Evolutionary conservation across 2,888 invertebrate species (phyloP).

Genomic region (Parnassius orleans): DNA sequence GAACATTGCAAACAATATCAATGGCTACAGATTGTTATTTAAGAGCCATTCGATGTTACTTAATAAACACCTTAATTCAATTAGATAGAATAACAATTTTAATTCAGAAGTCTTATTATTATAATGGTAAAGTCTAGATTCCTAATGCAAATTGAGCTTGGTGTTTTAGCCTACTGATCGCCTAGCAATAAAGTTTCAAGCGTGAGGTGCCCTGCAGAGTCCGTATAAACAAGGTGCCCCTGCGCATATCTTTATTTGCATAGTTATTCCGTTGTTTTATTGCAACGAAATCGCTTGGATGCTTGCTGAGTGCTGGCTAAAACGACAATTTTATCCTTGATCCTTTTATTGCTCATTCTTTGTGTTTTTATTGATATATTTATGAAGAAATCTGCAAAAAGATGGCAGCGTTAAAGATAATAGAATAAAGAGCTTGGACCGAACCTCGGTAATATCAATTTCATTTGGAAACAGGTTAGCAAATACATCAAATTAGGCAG

Average conservation of each 20-base stretch:
- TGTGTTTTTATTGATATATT: constrained; percentile 19
- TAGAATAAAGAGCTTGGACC: constrained; percentile 2
- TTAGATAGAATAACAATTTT: constrained; percentile 21
- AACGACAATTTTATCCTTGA: constrained; percentile 20
- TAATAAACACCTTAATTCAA: constrained; percentile 28
- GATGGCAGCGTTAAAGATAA: constrained; percentile 8
- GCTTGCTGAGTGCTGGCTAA: constrained; percentile 26
- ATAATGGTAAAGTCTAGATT: constrained; percentile 18
- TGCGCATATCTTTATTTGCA: constrained; percentile 51
- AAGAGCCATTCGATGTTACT: constrained; percentile 23
- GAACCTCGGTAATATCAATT: not conserved
- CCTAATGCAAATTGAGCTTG: constrained; percentile 2
- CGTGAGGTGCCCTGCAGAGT: constrained; percentile 69
- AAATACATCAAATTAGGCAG: no score
- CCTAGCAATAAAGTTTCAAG: constrained; percentile 53
- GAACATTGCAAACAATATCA: constrained; percentile 18
- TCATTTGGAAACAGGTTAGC: no score
- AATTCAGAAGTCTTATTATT: constrained; percentile 16
- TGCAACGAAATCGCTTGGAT: constrained; percentile 30
- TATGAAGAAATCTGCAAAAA: constrained; percentile 17
- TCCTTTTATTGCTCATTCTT: constrained; percentile 21
- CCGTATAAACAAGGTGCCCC: constrained; percentile 56
- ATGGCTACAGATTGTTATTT: constrained; percentile 23
- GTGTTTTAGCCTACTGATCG: constrained; percentile 30
- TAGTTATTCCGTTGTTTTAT: constrained; percentile 50